phyloP scores from a whole-genome alignment of 2,888 invertebrate species.

The Caenorhabditis angaria region DNA sequence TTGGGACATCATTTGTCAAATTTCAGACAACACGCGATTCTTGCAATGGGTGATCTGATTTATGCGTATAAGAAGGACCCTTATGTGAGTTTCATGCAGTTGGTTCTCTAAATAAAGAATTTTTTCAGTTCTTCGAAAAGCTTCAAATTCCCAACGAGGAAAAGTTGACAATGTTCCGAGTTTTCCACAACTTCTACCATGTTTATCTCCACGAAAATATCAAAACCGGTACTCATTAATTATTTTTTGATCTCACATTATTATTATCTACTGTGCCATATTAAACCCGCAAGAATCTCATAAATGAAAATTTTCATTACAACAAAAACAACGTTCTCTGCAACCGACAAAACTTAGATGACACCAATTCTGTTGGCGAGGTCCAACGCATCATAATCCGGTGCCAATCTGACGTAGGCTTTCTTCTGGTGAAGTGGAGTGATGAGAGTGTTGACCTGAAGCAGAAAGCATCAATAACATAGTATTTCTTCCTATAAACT shows the following conservation, averaged over 20 bases:
- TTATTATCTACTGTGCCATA: background rate
- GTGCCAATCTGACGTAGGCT: slow-evolving; percentile 94
- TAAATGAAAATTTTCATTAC: slow-evolving; percentile 24
- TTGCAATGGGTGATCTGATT: slow-evolving; percentile 8
- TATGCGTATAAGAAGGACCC: slow-evolving; percentile 7
- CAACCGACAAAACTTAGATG: slow-evolving; percentile 61
- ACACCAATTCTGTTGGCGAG: slow-evolving; percentile 86
- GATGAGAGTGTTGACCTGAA: slow-evolving; percentile 72
- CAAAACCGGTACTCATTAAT: background rate
- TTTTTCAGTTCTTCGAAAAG: slow-evolving; percentile 11
- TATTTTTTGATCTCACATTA: background rate
- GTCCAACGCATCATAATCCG: slow-evolving; percentile 98
- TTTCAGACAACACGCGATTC: slow-evolving; percentile 3
- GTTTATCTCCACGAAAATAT: background rate
- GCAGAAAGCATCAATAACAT: background rate
- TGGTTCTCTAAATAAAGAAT: background rate
- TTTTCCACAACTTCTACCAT: slow-evolving; percentile 22
- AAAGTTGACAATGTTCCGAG: background rate
- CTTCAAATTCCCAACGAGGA: slow-evolving; percentile 6
- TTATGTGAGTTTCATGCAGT: background rate
- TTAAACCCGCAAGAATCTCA: background rate
- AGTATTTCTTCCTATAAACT: background rate
- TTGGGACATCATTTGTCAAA: background rate
- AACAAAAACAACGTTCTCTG: slow-evolving; percentile 25
- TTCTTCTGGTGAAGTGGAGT: slow-evolving; percentile 97